Conservation (phyloP, 2,888 invertebrate genomes). For the Chymomyza fuscimana region DNA sequence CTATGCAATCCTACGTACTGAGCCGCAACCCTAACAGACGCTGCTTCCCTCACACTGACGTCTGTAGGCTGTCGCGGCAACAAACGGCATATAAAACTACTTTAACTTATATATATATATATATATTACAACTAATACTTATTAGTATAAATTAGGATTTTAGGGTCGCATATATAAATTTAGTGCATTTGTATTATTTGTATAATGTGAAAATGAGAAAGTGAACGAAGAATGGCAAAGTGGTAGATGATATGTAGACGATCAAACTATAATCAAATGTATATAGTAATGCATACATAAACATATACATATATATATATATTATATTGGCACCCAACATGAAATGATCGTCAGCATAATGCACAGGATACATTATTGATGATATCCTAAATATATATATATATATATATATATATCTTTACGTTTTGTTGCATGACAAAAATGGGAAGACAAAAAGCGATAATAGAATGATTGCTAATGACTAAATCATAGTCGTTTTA, state of each 20-base stretch:
- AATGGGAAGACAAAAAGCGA: slow-evolving; percentile 32
- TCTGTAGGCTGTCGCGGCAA: slow-evolving; percentile 32
- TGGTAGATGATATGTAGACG: slow-evolving; percentile 35
- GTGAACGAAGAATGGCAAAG: slow-evolving; percentile 31
- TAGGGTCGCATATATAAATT: slow-evolving; percentile 49
- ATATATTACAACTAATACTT: slow-evolving; percentile 42
- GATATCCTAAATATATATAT: slow-evolving; percentile 19
- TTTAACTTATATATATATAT: slow-evolving; percentile 37
- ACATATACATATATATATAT: slow-evolving; percentile 41
- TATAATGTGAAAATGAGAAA: slow-evolving; percentile 53
- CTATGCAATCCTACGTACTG: slow-evolving; percentile 29
- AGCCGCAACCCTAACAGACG: slow-evolving; percentile 28
- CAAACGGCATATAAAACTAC: slow-evolving; percentile 16
- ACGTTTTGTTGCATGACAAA: slow-evolving; percentile 30
- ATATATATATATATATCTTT: slow-evolving; percentile 19
- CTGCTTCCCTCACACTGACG: slow-evolving; percentile 40
- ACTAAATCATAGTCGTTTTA: slow-evolving; percentile 28
- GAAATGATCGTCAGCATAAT: slow-evolving; percentile 1
- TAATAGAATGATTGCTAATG: slow-evolving; percentile 64
- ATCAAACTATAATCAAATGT: slow-evolving; percentile 50
- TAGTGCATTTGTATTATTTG: slow-evolving; percentile 77
- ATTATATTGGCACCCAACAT: not conserved
- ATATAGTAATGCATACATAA: slow-evolving; percentile 46
- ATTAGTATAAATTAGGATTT: slow-evolving; percentile 46
- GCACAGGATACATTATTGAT: slow-evolving; percentile 3